These are phyloP conservation scores for Parelbella ahira DNA, from an alignment of 2,888 invertebrate genomes.

Conservation along the genomic window DNA sequence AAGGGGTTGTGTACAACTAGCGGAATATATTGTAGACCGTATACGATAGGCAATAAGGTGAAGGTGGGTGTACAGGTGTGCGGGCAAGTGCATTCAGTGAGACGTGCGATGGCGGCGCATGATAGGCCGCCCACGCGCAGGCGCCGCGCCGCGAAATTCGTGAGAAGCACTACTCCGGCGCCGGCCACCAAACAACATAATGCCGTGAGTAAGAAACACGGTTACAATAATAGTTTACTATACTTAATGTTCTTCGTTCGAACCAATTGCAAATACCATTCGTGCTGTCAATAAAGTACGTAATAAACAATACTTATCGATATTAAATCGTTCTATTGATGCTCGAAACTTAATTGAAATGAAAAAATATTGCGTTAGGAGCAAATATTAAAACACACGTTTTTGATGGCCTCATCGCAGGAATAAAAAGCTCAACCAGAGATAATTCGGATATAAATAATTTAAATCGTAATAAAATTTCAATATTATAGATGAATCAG, in stretches of 20 bases:
- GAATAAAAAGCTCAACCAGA: no score
- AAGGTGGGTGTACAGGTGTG: conserved; percentile 40
- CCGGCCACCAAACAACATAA: conserved; percentile 48
- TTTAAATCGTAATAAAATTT: no score
- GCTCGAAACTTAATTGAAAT: no score
- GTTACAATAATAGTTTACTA: conserved; percentile 22
- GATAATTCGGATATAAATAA: no score
- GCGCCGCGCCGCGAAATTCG: conserved; percentile 76
- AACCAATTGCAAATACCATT: conserved; percentile 4
- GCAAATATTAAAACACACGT: no score
- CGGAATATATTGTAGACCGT: conserved; percentile 40
- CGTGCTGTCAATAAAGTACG: no score
- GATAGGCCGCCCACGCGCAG: conserved; percentile 74
- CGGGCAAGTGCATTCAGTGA: conserved; percentile 43
- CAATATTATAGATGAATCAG: no score
- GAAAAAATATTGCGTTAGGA: no score
- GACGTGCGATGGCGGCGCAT: conserved; percentile 67
- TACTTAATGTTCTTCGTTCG: conserved; percentile 9
- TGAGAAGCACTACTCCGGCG: conserved; percentile 70
- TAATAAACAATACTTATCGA: no score
- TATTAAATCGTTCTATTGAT: no score
- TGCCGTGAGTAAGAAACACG: conserved; percentile 32
- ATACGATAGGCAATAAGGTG: conserved; percentile 39
- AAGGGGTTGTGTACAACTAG: conserved; percentile 30
- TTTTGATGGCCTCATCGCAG: no score